These are phyloP conservation scores for Halcyon senegalensis DNA, from an alignment of 2,113 vertebrate genomes.

Conservation along the genomic window DNA sequence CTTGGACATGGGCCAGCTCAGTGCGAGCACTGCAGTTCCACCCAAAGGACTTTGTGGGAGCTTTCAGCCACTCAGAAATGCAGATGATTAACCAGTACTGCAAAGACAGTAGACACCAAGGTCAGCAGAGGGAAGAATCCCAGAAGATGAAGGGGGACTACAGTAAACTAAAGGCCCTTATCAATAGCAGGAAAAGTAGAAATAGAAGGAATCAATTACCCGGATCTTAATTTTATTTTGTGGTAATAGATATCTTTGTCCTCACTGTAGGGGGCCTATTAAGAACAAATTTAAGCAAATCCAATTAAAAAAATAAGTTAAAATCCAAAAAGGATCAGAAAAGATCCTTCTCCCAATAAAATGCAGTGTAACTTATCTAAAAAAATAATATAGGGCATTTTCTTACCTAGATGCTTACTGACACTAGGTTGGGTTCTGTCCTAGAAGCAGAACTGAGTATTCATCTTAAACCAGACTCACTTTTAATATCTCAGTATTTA, in stretches of 20 bases:
- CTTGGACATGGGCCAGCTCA: conserved; percentile 86
- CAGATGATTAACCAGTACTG: conserved; percentile 94
- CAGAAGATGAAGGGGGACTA: conserved; percentile 88
- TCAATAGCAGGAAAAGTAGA: conserved; percentile 93
- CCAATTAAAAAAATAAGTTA: conserved; percentile 3
- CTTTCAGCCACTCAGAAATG: conserved; percentile 89
- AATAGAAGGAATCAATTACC: conserved; percentile 90
- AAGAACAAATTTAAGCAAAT: conserved; percentile 48
- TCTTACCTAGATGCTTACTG: conserved; percentile 45
- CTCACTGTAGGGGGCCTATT: conserved; percentile 36
- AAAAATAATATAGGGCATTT: conserved; percentile 52
- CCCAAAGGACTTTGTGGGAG: conserved; percentile 86
- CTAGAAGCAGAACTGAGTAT: conserved; percentile 54
- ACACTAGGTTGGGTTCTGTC: conserved; percentile 50
- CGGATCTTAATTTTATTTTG: conserved; percentile 76
- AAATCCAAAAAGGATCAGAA: conserved; percentile 5
- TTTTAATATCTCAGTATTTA: conserved; percentile 50
- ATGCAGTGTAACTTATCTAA: conserved; percentile 53
- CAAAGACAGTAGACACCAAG: conserved; percentile 89
- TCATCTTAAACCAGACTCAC: conserved; percentile 72
- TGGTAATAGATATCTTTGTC: conserved; percentile 2
- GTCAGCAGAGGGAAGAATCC: conserved; percentile 74
- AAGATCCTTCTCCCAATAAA: conserved; percentile 2
- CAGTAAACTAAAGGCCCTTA: conserved; percentile 91
- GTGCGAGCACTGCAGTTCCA: conserved; percentile 80